A percentile compares a stretch with the other conserved stretches of the same genome.
Evolutionary conservation across 2,888 invertebrate species (phyloP).

Genomic region (Tholera decimalis): DNA sequence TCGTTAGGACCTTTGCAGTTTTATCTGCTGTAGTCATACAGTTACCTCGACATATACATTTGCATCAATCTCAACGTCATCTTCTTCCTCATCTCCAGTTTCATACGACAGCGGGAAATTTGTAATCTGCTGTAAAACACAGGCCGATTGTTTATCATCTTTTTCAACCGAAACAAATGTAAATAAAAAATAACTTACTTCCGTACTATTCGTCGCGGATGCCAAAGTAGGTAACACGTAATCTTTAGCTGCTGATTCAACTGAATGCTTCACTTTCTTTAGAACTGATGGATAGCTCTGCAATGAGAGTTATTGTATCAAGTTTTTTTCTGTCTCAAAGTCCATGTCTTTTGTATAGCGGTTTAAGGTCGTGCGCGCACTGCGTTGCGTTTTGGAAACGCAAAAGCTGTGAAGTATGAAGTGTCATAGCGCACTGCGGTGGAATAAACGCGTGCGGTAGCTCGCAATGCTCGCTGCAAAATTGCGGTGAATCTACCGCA

Average conservation of each 20-base stretch:
- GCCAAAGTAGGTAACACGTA: slow-evolving; percentile 86
- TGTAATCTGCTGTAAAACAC: slow-evolving; percentile 16
- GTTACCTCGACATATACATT: slow-evolving; percentile 75
- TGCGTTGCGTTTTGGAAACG: too few species aligned
- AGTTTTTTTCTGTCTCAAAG: background rate
- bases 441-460: too few species aligned
- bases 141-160: too few species aligned
- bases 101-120: slow-evolving; percentile 78
- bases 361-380: too few species aligned
- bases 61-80: slow-evolving; percentile 65
- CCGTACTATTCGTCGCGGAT: slow-evolving; percentile 73
- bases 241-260: slow-evolving; percentile 83
- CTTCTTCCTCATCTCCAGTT: slow-evolving; percentile 80
- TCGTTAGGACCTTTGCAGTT: background rate
- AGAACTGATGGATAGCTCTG: slow-evolving; percentile 88
- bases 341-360: background rate
- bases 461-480: too few species aligned
- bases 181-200: slow-evolving; percentile 69
- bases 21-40: background rate
- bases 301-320: slow-evolving; percentile 50
- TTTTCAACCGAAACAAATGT: too few species aligned
- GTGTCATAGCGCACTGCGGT: too few species aligned
- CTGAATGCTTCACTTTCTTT: slow-evolving; percentile 82
- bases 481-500: too few species aligned
- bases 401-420: too few species aligned